phyloP scores from a whole-genome alignment of 2,113 vertebrate genomes.

The Chloropsis hardwickii region DNA sequence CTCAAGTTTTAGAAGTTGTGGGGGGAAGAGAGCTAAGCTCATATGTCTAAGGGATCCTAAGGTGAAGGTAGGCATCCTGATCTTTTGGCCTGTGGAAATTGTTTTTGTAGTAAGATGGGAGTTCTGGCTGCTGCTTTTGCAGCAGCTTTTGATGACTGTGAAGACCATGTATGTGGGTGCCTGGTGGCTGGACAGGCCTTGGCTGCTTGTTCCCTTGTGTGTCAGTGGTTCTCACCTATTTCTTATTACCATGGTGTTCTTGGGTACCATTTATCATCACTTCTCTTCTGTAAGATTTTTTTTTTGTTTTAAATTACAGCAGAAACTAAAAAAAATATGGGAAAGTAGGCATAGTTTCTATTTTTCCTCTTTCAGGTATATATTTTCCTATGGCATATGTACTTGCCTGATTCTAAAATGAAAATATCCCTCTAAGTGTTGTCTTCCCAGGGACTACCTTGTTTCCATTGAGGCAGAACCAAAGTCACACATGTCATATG shows the following conservation, averaged over 20 bases:
- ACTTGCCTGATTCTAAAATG: not conserved
- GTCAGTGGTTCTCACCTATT: not conserved
- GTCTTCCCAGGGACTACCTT: not conserved
- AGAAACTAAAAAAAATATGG: not conserved
- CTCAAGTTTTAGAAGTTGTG: not conserved
- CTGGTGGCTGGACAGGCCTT: not conserved
- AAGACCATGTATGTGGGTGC: accelerated
- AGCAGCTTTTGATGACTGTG: not conserved
- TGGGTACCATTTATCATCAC: not conserved
- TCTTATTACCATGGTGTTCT: not conserved
- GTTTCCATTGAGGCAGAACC: not conserved
- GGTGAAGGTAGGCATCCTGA: not conserved
- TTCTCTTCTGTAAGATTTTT: not conserved
- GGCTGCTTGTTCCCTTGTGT: not conserved
- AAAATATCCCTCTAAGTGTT: not conserved
- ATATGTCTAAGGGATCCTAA: not conserved
- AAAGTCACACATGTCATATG: not conserved
- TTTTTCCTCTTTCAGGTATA: not conserved
- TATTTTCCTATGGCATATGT: not conserved
- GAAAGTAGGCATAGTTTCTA: not conserved
- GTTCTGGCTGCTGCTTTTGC: not conserved
- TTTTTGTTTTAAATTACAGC: not conserved
- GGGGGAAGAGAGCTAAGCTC: not conserved
- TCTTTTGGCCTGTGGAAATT: not conserved
- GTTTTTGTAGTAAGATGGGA: not conserved